A percentile compares a stretch with the other conserved stretches of the same genome.
These are phyloP conservation scores for Catostylus mosaicus DNA, from an alignment of 30 jellyfish, hydroid and myxozoan genomes.

Conservation along the genomic window DNA sequence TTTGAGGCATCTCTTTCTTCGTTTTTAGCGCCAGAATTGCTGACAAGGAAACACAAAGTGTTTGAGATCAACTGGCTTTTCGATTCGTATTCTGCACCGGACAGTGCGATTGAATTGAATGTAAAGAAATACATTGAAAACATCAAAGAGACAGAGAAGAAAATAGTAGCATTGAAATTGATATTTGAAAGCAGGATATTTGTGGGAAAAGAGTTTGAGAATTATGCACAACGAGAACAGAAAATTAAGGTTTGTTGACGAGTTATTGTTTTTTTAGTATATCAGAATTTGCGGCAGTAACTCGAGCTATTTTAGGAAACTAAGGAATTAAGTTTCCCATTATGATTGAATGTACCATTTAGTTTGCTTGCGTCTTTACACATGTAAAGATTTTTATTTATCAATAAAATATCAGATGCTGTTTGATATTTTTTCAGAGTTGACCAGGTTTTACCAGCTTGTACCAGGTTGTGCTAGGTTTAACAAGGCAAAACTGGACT, in stretches of 20 bases:
- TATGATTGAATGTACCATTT: too few relatives aligned
- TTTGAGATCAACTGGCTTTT: conserved; percentile 88
- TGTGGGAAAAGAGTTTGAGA: conserved; percentile 85
- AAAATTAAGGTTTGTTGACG: conserved; percentile 61
- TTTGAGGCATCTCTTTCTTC: too few relatives aligned
- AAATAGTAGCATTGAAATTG: conserved; percentile 44
- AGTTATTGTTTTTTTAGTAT: background rate
- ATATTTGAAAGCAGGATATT: conserved; percentile 46
- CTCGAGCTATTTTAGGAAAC: too few relatives aligned
- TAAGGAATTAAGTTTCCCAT: too few relatives aligned
- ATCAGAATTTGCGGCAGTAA: too few relatives aligned
- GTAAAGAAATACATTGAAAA: conserved; percentile 57
- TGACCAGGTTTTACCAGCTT: too few relatives aligned
- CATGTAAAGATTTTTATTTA: too few relatives aligned
- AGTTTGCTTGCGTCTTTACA: too few relatives aligned
- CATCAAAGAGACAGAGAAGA: conserved; percentile 31
- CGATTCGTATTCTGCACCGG: conserved; percentile 55
- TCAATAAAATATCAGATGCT: too few relatives aligned
- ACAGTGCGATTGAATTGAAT: conserved; percentile 31
- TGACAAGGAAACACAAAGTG: conserved; percentile 68
- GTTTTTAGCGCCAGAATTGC: conserved; percentile 77
- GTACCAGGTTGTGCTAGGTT: too few relatives aligned
- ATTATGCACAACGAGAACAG: conserved; percentile 72
- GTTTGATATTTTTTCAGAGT: too few relatives aligned
- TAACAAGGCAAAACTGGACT: too few relatives aligned